A percentile compares a stretch with the other conserved stretches of the same genome.
These are phyloP conservation scores for Limnephilus lunatus DNA, from an alignment of 2,888 invertebrate species.

Conservation along the genomic window DNA sequence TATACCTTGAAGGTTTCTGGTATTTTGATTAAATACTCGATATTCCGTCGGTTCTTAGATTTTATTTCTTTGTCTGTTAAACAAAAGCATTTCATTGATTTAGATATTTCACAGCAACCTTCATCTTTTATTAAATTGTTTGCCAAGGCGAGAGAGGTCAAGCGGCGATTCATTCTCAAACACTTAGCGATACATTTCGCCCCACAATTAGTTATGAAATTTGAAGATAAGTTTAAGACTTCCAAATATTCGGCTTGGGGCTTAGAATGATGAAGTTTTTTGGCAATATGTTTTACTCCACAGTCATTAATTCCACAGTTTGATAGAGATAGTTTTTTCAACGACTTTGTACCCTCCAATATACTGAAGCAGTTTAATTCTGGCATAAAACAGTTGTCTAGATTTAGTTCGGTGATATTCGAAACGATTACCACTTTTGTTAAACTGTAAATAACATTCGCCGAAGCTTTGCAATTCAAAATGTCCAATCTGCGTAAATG, in stretches of 20 bases:
- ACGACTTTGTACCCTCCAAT: slow-evolving; percentile 22
- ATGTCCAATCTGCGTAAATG: slow-evolving; percentile 19
- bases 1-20: slow-evolving; percentile 25
- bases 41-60: not conserved
- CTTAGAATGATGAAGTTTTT: slow-evolving; percentile 13
- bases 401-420: slow-evolving; percentile 15
- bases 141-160: not conserved
- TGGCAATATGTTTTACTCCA: slow-evolving; percentile 15
- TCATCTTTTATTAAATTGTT: slow-evolving; percentile 38
- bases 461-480: slow-evolving; percentile 25
- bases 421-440: slow-evolving; percentile 12
- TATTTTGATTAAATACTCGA: slow-evolving; percentile 13
- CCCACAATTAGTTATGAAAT: slow-evolving; percentile 30
- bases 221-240: slow-evolving; percentile 33
- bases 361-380: slow-evolving; percentile 13
- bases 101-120: slow-evolving; percentile 21
- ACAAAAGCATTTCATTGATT: slow-evolving; percentile 36
- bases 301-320: slow-evolving; percentile 28
- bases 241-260: not conserved
- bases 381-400: slow-evolving; percentile 12
- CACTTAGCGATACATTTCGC: slow-evolving; percentile 7
- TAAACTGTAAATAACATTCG: slow-evolving; percentile 16
- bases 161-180: slow-evolving; percentile 14
- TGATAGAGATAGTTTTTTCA: slow-evolving; percentile 31
- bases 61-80: slow-evolving; percentile 5